Conservation (phyloP, 2,888 invertebrate genomes). For the Margaritifera margaritifera region DNA sequence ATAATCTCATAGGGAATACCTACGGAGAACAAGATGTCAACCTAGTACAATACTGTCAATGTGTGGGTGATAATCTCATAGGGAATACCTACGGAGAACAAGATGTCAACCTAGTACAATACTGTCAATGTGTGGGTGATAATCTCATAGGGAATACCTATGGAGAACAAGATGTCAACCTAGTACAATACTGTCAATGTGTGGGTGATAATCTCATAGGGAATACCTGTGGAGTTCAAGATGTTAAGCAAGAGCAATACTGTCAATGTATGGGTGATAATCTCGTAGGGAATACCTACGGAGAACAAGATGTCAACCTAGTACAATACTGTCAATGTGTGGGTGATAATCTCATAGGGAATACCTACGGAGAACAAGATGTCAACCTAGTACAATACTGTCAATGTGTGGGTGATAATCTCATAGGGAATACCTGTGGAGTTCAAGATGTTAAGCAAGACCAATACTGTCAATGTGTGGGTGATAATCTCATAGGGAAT, state of each 20-base stretch:
- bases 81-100: not conserved
- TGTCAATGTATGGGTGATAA: slow-evolving; percentile 64
- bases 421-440: not conserved
- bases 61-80: too few species aligned
- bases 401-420: not conserved
- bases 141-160: slow-evolving; percentile 72
- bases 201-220: slow-evolving; percentile 70
- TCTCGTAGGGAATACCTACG: slow-evolving; percentile 71
- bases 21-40: slow-evolving; percentile 25
- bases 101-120: not conserved
- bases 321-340: slow-evolving; percentile 46
- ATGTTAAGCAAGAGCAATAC: not conserved
- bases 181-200: too few species aligned
- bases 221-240: slow-evolving; percentile 60
- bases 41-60: not conserved
- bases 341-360: slow-evolving; percentile 70
- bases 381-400: not conserved
- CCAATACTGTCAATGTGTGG: too few species aligned
- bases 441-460: not conserved
- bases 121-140: slow-evolving; percentile 60
- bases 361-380: slow-evolving; percentile 56
- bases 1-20: slow-evolving; percentile 72
- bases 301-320: not conserved
- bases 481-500: slow-evolving; percentile 71
- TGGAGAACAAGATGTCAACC: not conserved